Percentiles rank a stretch among this genome's conserved stretches.
These are phyloP conservation scores for Notolepis coatsorum DNA, from an alignment of 2,797 vertebrate species.

Conservation along the genomic window DNA sequence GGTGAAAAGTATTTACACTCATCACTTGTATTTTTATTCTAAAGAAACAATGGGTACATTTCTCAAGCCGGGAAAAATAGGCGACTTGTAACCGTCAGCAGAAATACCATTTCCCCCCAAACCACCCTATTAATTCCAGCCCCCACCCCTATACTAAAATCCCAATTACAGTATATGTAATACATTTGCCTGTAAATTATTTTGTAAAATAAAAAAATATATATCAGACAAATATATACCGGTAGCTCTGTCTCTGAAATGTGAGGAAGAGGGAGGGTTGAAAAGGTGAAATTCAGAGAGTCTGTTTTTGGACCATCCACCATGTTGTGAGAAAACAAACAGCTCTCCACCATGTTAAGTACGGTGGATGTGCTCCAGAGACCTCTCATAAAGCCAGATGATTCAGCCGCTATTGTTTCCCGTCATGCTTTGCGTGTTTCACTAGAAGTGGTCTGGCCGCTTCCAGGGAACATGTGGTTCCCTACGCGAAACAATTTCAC, in stretches of 20 bases:
- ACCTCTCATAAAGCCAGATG: conserved; percentile 16
- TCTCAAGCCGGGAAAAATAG: conserved; percentile 13
- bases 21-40: conserved; percentile 15
- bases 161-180: no score
- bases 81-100: conserved; percentile 21
- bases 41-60: conserved; percentile 22
- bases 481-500: conserved; percentile 20
- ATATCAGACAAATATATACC: no score
- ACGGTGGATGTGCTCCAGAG: background rate
- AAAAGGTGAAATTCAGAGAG: no score
- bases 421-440: conserved; percentile 3
- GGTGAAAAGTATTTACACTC: conserved; percentile 13
- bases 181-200: no score
- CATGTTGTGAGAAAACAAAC: no score
- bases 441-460: background rate
- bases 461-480: conserved; percentile 5
- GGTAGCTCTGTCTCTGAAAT: no score
- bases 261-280: no score
- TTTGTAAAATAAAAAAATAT: no score
- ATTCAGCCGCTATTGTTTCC: no score
- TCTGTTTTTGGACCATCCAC: conserved; percentile 19
- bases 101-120: conserved; percentile 6
- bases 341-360: conserved; percentile 17
- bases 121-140: no score
- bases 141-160: no score